A percentile compares a stretch with the other conserved stretches of the same genome.
Conservation (phyloP, 2,888 invertebrate genomes). For the Xylota segnis region DNA sequence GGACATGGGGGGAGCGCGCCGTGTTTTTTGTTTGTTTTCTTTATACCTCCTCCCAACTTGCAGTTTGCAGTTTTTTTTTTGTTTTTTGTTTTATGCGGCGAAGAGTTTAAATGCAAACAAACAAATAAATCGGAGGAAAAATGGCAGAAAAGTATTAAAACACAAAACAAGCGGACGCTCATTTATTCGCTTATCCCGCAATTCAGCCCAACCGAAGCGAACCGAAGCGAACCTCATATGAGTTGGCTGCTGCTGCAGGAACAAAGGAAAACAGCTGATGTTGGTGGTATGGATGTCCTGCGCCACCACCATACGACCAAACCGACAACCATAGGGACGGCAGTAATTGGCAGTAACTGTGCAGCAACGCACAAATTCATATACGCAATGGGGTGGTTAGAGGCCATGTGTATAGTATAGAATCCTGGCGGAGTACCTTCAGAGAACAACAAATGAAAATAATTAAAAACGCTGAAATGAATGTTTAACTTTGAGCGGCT, state of each 20-base stretch:
- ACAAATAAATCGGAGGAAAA: slow-evolving; percentile 59
- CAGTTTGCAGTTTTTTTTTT: not conserved
- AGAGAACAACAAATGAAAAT: slow-evolving; percentile 67
- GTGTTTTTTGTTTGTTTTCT: not conserved
- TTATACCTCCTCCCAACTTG: too few relatives aligned
- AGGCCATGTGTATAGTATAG: not conserved
- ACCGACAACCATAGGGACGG: not conserved
- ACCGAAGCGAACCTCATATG: slow-evolving; percentile 6
- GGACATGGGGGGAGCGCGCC: slow-evolving; percentile 14
- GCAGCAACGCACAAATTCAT: slow-evolving; percentile 57
- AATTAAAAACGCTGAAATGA: slow-evolving; percentile 68
- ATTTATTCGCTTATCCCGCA: slow-evolving; percentile 60
- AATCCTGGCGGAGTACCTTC: not conserved
- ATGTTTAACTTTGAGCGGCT: slow-evolving; percentile 67
- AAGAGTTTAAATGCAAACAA: slow-evolving; percentile 51
- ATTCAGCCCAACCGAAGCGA: slow-evolving; percentile 17
- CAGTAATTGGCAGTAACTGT: slow-evolving; percentile 45
- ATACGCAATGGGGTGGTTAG: slow-evolving; percentile 21
- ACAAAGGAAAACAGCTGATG: slow-evolving; percentile 58
- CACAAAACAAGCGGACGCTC: slow-evolving; percentile 61
- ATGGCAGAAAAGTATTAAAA: slow-evolving; percentile 69
- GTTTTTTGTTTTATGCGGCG: not conserved
- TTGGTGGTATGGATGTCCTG: slow-evolving; percentile 33
- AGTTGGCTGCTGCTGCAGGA: not conserved
- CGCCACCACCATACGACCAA: not conserved